Percentiles rank a stretch among this genome's conserved stretches.
Conservation (phyloP, 2,113 vertebrate genomes). For the Trichomycterus rosablanca region DNA sequence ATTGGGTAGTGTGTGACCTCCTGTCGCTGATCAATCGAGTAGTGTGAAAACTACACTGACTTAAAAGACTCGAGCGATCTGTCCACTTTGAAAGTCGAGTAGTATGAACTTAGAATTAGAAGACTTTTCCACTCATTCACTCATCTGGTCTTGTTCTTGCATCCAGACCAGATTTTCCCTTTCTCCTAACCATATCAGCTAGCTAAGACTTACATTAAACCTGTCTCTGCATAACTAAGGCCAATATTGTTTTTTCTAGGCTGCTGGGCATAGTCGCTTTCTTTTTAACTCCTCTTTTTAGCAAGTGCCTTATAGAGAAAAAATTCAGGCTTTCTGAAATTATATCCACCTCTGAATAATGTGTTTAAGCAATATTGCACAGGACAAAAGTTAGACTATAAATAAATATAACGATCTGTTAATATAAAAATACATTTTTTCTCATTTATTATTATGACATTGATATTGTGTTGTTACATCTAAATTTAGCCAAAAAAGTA, state of each 20-base stretch:
- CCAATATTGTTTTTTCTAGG: constrained; percentile 56
- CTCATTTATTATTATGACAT: not conserved
- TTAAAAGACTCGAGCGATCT: not conserved
- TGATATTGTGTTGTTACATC: not conserved
- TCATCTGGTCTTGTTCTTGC: constrained; percentile 15
- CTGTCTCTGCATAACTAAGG: constrained; percentile 70
- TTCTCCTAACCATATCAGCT: constrained; percentile 58
- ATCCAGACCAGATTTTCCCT: constrained; percentile 71
- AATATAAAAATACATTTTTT: too few relatives aligned
- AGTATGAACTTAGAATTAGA: too few relatives aligned
- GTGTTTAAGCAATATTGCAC: constrained; percentile 51
- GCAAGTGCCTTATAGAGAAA: constrained; percentile 50
- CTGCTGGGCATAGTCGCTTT: constrained; percentile 54
- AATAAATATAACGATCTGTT: not conserved
- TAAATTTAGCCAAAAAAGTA: too few relatives aligned
- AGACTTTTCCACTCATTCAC: constrained; percentile 12
- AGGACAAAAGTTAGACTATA: not conserved
- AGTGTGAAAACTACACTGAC: not conserved
- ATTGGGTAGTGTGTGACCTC: constrained; percentile 19
- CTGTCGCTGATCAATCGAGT: not conserved
- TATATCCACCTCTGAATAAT: constrained; percentile 35
- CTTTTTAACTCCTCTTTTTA: constrained; percentile 47
- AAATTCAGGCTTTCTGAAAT: constrained; percentile 33
- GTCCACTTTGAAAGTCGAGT: too few relatives aligned
- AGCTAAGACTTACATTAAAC: constrained; percentile 73